Base-by-base conservation (phyloP, 2,888 invertebrate genomes). In the Asteroscopus sphinx region DNA sequence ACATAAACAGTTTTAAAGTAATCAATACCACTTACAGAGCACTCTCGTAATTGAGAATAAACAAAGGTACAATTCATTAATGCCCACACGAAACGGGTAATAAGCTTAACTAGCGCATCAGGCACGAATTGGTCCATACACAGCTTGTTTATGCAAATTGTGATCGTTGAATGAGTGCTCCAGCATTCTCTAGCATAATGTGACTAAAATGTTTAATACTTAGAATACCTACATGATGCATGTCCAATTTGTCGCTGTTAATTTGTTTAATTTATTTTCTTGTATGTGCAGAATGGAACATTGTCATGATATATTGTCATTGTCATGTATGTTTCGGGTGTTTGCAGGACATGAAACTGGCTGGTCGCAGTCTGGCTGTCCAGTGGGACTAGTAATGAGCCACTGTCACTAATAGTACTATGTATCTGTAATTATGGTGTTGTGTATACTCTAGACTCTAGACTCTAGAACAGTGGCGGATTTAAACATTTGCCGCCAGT, bases 61-160 rank as follows among this genome's bases (percentile, higher is more conserved):
- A 63, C 48, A 53, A 55, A 72, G 53, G 44, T 54, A 49, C 12
- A 46, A 57, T 70, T 60, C 16, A 68, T 58, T 42, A 61, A 55
- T 49, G 48, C 16, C 28, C 44, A 36, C 53, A 45, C 42, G 21
- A 39, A 68, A 37, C 21, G n/a, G 36, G 21, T 35, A 62, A 56
- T 52, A 42, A 39, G 57, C 40, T 36, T 61, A 36, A 44, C 33
- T 40, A 51, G 44, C 37, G 28, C 37, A 53, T 58, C 52, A 40
- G 59, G 57, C n/a, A 69, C 55, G 60, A 42, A 36, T 17, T 37
- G 36, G 21, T 21, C 4, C 12, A 62, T 36, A 41, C 36, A 35
- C 32, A 46, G 54, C 63, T 70, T 70, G 60, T 67, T 53, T 67
- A 73, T 66, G 67, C 62, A 63, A 69, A 73, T 70, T 44, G 47